Evolutionary conservation across 2,797 vertebrate genomes (phyloP).

Genomic region (Discoglossus pictus): DNA sequence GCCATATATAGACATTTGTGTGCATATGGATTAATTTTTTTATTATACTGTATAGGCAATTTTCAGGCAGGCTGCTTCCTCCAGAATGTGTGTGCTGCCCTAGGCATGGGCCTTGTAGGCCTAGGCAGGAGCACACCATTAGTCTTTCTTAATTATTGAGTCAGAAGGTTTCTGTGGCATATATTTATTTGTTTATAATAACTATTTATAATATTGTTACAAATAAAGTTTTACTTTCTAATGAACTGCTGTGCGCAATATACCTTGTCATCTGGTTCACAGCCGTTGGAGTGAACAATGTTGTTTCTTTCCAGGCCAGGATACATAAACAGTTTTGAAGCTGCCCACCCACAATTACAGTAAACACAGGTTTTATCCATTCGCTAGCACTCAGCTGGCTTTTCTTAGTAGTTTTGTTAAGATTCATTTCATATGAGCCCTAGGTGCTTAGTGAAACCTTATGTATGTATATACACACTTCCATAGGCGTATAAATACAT

Average conservation of each 20-base stretch:
- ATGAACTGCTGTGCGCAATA: constrained; percentile 37
- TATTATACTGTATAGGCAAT: too few relatives aligned
- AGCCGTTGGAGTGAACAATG: constrained; percentile 61
- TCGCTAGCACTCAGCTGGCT: constrained; percentile 53
- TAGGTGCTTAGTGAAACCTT: constrained; percentile 54
- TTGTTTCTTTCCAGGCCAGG: constrained; percentile 58
- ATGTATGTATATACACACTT: constrained; percentile 30
- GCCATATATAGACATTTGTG: too few relatives aligned
- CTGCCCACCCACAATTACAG: constrained; percentile 59
- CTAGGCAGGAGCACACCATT: too few relatives aligned
- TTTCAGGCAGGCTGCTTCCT: too few relatives aligned
- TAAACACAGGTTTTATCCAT: constrained; percentile 57
- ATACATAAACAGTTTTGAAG: constrained; percentile 59
- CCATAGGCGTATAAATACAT: accelerated
- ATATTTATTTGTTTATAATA: background rate
- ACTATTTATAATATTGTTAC: background rate
- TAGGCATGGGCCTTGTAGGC: too few relatives aligned
- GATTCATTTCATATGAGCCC: constrained; percentile 56
- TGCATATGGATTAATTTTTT: too few relatives aligned
- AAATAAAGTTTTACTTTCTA: constrained; percentile 5
- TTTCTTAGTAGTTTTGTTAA: constrained; percentile 60
- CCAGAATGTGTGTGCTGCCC: too few relatives aligned
- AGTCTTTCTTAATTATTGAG: too few relatives aligned
- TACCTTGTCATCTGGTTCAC: constrained; percentile 64
- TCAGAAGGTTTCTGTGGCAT: too few relatives aligned